Evolutionary conservation across 1,140 invertebrate species (phyloP).

Genomic region (Dryas iulia): DNA sequence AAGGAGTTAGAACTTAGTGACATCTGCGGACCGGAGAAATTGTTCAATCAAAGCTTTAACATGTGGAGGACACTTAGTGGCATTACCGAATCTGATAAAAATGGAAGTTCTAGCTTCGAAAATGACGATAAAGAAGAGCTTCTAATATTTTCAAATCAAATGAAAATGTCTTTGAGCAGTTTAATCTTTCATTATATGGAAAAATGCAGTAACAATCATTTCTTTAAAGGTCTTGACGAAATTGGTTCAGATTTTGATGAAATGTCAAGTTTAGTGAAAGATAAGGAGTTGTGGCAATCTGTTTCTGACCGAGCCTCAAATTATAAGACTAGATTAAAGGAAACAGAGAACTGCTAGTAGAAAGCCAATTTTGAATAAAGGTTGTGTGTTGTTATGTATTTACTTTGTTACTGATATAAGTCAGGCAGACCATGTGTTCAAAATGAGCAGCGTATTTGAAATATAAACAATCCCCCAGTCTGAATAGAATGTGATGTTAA

Average conservation of each 20-base stretch:
- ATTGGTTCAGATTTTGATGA: slow-evolving; percentile 50
- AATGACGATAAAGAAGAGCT: slow-evolving; percentile 57
- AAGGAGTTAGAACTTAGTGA: slow-evolving; percentile 43
- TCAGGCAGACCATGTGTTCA: no score
- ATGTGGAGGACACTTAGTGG: slow-evolving; percentile 57
- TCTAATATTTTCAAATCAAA: slow-evolving; percentile 45
- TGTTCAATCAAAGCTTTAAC: slow-evolving; percentile 47
- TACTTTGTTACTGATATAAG: neutral
- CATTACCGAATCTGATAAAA: slow-evolving; percentile 43
- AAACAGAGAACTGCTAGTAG: slow-evolving; percentile 50
- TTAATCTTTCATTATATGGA: slow-evolving; percentile 55
- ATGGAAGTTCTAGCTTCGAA: slow-evolving; percentile 56
- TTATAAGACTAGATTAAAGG: slow-evolving; percentile 57
- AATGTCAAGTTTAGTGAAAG: slow-evolving; percentile 45
- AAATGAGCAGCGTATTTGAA: neutral
- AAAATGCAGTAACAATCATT: slow-evolving; percentile 49
- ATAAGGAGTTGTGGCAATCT: slow-evolving; percentile 35
- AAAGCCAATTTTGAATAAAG: neutral
- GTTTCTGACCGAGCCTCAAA: slow-evolving; percentile 46
- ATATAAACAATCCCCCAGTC: neutral
- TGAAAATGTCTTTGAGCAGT: slow-evolving; percentile 49
- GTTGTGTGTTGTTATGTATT: neutral
- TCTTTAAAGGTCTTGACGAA: slow-evolving; percentile 47
- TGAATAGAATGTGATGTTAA: neutral
- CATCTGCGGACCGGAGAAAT: slow-evolving; percentile 42